Evolutionary conservation across 1,140 invertebrate genomes (phyloP).

Genomic region (Yoshiicerus persimilis): DNA sequence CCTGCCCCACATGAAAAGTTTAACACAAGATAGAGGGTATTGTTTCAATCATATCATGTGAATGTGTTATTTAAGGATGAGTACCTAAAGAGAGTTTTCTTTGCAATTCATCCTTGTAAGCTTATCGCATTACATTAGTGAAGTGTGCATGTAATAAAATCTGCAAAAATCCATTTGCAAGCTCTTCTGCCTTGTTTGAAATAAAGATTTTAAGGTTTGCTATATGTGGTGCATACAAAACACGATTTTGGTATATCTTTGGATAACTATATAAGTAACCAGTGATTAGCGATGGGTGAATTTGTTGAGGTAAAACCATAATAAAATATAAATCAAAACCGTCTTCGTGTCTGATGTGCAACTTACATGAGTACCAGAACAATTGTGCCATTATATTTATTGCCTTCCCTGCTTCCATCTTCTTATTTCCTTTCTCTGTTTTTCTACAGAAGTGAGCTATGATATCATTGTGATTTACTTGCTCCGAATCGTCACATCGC

Average conservation of each 20-base stretch:
- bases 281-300: not conserved
- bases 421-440: not conserved
- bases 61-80: not conserved
- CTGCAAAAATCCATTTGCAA: not conserved
- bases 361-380: too few relatives aligned
- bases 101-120: not conserved
- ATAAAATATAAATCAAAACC: not conserved
- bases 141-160: not conserved
- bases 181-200: not conserved
- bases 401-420: not conserved
- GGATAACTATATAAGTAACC: not conserved
- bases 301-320: not conserved
- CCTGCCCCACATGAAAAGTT: not conserved
- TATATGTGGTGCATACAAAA: too few relatives aligned
- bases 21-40: not conserved
- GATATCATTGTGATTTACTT: not conserved
- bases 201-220: too few relatives aligned
- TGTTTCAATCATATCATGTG: too few relatives aligned
- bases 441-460: not conserved
- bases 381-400: not conserved
- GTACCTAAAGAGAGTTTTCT: not conserved
- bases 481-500: not conserved
- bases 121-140: not conserved
- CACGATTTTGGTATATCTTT: not conserved
- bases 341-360: not conserved